phyloP scores from a whole-genome alignment of 2,888 invertebrate species.

The Colostygia pectinataria region DNA sequence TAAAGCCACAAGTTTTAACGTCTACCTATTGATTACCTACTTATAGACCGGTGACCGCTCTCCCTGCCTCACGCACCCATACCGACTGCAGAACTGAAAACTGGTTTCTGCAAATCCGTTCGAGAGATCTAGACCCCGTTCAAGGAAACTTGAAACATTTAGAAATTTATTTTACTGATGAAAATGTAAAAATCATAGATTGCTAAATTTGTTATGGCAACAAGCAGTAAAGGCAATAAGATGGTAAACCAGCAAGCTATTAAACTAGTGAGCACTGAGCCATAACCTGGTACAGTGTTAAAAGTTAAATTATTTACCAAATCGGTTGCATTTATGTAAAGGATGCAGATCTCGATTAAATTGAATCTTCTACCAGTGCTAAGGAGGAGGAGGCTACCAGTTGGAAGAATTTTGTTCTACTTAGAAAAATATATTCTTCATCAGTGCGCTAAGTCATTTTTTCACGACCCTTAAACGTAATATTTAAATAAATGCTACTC shows the following conservation, averaged over 20 bases:
- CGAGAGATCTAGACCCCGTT: slow-evolving; percentile 48
- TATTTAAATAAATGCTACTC: too few species aligned
- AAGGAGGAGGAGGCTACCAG: too few species aligned
- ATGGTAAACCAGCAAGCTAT: too few species aligned
- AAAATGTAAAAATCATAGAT: slow-evolving; percentile 5
- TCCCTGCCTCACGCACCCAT: slow-evolving; percentile 30
- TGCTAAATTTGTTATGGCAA: too few species aligned
- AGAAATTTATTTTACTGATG: slow-evolving; percentile 31
- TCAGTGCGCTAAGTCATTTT: too few species aligned
- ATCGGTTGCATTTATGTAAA: neutral
- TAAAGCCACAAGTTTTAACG: slow-evolving; percentile 17
- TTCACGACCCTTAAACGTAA: too few species aligned
- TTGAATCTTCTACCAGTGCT: too few species aligned
- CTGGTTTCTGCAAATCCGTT: slow-evolving; percentile 44
- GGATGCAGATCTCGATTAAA: too few species aligned
- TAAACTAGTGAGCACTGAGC: slow-evolving; percentile 12
- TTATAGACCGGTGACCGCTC: slow-evolving; percentile 26
- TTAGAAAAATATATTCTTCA: too few species aligned
- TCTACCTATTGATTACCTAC: slow-evolving; percentile 16
- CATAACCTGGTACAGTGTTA: too few species aligned
- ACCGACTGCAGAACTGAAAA: slow-evolving; percentile 36
- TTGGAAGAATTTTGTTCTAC: too few species aligned
- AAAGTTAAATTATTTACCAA: slow-evolving; percentile 7
- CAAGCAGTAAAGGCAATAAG: too few species aligned
- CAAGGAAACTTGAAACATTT: slow-evolving; percentile 44